These are phyloP conservation scores for Sialia sialis DNA, from an alignment of 2,113 vertebrate genomes.

Conservation along the genomic window DNA sequence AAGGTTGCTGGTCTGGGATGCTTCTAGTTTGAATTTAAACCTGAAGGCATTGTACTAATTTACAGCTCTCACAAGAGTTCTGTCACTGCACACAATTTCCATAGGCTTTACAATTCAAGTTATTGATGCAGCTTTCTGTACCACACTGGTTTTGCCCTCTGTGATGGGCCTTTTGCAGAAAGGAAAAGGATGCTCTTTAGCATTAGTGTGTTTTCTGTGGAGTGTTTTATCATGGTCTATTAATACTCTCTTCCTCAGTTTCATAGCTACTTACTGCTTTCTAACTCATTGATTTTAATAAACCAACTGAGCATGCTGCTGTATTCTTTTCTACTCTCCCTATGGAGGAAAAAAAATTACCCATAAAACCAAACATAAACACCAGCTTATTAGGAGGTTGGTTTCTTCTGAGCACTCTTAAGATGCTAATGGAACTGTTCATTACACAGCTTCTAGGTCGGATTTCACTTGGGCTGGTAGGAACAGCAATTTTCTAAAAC, in stretches of 20 bases:
- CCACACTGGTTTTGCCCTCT: background rate
- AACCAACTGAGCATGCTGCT: background rate
- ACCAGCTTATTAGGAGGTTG: background rate
- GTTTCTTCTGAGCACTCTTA: background rate
- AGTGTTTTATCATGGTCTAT: background rate
- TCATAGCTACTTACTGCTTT: background rate
- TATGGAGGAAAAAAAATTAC: background rate
- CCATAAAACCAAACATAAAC: background rate
- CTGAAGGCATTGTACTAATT: background rate
- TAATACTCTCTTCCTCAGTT: background rate
- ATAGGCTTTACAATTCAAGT: background rate
- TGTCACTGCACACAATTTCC: background rate
- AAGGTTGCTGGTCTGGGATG: background rate
- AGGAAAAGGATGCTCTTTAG: background rate
- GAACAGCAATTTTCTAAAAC: background rate
- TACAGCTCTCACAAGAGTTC: background rate
- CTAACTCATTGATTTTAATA: conserved; percentile 36
- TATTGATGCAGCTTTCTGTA: background rate
- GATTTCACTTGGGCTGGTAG: background rate
- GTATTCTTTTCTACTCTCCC: background rate
- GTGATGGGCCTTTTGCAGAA: background rate
- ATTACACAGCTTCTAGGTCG: background rate
- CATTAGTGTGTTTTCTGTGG: background rate
- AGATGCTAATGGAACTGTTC: background rate
- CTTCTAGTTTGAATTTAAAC: background rate